Percentiles rank a stretch among this genome's conserved stretches.
Conservation (phyloP, 2,888 invertebrate genomes). For the Thera obeliscata region DNA sequence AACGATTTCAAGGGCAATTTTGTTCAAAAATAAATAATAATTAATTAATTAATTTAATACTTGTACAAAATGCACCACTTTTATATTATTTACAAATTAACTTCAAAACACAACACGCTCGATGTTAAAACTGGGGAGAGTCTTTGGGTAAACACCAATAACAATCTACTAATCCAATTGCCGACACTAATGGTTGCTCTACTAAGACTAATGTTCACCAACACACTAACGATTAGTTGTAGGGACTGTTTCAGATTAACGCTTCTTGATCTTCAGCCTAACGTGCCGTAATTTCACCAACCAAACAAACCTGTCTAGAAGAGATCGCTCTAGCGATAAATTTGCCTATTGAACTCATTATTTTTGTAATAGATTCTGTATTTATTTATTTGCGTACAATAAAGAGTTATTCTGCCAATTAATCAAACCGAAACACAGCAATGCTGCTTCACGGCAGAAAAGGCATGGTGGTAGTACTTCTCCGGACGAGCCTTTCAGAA, state of each 20-base stretch:
- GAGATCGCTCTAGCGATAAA: too few relatives aligned
- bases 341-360: too few relatives aligned
- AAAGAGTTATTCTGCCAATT: too few relatives aligned
- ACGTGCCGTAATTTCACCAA: neutral
- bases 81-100: neutral
- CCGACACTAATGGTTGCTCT: slow-evolving; percentile 3
- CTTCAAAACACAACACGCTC: neutral
- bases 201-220: neutral
- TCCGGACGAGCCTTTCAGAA: too few relatives aligned
- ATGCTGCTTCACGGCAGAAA: too few relatives aligned
- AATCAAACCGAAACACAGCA: too few relatives aligned
- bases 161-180: neutral
- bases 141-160: neutral
- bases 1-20: too few relatives aligned
- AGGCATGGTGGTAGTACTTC: too few relatives aligned
- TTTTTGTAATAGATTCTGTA: too few relatives aligned
- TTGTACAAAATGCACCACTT: neutral
- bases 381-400: too few relatives aligned
- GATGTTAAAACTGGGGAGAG: neutral
- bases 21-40: too few relatives aligned
- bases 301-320: neutral
- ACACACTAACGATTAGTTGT: neutral
- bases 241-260: neutral
- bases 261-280: neutral
- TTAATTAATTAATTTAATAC: too few relatives aligned